Evolutionary conservation across 2,888 invertebrate species (phyloP).

Genomic region (Diogma glabrata): DNA sequence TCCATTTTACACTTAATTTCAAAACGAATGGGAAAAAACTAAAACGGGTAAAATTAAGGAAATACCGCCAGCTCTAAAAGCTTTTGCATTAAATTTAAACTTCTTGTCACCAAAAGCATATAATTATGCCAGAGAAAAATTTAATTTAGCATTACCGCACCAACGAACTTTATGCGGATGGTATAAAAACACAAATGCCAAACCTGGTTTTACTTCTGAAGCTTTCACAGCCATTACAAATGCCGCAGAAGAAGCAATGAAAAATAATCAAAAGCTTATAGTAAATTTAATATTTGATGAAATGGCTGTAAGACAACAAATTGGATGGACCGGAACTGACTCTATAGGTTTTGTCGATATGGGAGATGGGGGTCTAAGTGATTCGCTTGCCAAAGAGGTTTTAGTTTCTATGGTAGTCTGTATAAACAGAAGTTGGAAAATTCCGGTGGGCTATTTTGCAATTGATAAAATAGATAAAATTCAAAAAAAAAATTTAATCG

Average conservation of each 20-base stretch:
- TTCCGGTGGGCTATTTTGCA: neutral
- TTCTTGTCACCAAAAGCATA: neutral
- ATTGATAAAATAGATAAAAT: neutral
- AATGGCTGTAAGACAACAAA: neutral
- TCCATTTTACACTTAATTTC: too few relatives aligned
- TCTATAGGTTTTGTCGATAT: neutral
- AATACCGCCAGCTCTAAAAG: neutral
- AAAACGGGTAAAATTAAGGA: too few relatives aligned
- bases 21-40: too few relatives aligned
- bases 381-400: neutral
- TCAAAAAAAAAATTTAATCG: neutral
- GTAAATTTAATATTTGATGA: conserved; percentile 3
- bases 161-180: neutral
- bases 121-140: neutral
- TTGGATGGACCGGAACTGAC: neutral
- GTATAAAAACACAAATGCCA: neutral
- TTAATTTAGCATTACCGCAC: neutral
- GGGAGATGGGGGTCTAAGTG: neutral
- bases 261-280: too few relatives aligned
- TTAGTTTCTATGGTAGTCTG: neutral
- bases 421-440: neutral
- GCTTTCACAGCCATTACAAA: neutral
- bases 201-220: neutral
- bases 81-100: neutral
- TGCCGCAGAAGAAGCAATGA: neutral